phyloP scores from a whole-genome alignment of 92 coral and sea anemone species.

The Zoanthus gigantus region DNA sequence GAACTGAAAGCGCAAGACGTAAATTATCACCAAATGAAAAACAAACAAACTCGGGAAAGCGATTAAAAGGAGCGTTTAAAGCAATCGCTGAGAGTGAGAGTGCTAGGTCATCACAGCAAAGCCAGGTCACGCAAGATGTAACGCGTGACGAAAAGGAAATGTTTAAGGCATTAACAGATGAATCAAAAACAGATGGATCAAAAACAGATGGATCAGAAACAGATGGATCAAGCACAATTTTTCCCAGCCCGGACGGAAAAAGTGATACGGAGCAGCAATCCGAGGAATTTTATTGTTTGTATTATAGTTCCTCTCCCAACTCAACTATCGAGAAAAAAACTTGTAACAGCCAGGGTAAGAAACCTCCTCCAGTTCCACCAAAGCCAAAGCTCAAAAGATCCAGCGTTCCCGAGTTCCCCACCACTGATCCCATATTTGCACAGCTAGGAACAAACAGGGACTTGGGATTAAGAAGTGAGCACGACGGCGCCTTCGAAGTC shows the following conservation, averaged over 20 bases:
- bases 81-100: not conserved
- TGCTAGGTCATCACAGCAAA: conserved; percentile 12
- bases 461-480: conserved; percentile 3
- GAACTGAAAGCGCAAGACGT: conserved; percentile 11
- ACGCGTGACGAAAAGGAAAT: conserved; percentile 24
- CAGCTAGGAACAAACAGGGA: not conserved
- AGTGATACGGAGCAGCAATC: conserved; percentile 15
- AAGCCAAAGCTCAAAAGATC: conserved; percentile 40
- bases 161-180: conserved; percentile 17
- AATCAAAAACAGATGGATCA: not conserved
- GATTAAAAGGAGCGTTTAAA: conserved; percentile 11
- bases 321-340: conserved; percentile 23
- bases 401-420: conserved; percentile 38
- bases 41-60: conserved; percentile 2
- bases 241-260: not conserved
- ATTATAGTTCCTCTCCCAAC: conserved; percentile 39
- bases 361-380: conserved; percentile 31
- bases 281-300: conserved; percentile 38
- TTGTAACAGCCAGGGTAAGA: conserved; percentile 34
- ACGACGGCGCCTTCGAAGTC: not conserved
- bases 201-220: conserved; percentile 10
- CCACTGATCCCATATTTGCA: conserved; percentile 25
- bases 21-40: conserved; percentile 28
- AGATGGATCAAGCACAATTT: not conserved
- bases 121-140: conserved; percentile 25